Percentiles rank a stretch among this genome's conserved stretches.
Evolutionary conservation across 2,113 vertebrate genomes (phyloP).

Genomic region (Poecile atricapillus): DNA sequence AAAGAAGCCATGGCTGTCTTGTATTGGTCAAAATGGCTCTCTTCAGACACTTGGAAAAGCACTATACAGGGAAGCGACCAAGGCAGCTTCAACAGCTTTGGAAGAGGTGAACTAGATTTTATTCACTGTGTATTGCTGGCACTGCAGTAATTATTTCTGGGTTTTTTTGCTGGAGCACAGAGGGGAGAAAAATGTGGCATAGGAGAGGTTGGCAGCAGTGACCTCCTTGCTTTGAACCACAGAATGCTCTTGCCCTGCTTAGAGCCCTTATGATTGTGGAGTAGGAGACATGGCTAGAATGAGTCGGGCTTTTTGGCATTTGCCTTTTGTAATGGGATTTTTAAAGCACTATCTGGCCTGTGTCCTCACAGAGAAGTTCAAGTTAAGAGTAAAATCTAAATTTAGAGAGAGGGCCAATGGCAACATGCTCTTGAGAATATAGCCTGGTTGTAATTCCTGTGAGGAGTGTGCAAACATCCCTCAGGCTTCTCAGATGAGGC

Average conservation of each 20-base stretch:
- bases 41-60: background rate
- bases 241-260: background rate
- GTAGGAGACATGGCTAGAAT: background rate
- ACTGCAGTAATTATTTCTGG: background rate
- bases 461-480: background rate
- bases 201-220: background rate
- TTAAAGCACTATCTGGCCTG: background rate
- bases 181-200: background rate
- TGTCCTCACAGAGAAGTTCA: background rate
- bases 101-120: background rate
- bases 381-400: background rate
- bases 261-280: background rate
- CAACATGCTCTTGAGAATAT: background rate
- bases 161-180: accelerated
- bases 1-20: background rate
- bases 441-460: background rate
- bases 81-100: background rate
- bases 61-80: background rate
- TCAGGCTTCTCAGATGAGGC: background rate
- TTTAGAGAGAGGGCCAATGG: background rate
- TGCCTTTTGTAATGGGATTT: background rate
- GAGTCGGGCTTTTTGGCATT: background rate
- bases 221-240: background rate
- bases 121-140: background rate
- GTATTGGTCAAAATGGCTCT: background rate